These are phyloP conservation scores for Montipora capitata DNA, from an alignment of 92 coral and sea anemone genomes.

Conservation along the genomic window DNA sequence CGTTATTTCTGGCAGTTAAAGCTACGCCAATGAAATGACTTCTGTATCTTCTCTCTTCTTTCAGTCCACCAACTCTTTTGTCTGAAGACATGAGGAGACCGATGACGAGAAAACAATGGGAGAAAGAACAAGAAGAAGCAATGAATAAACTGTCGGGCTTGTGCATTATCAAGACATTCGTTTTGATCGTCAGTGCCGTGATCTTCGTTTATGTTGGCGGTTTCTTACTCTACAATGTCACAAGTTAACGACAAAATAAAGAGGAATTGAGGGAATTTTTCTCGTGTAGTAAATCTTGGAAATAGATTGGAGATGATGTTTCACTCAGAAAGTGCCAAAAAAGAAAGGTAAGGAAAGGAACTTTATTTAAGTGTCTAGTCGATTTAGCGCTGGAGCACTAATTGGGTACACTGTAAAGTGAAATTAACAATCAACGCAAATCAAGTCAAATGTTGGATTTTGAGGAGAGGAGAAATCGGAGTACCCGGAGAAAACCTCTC, in stretches of 20 bases:
- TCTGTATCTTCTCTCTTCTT: not conserved
- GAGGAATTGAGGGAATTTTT: not conserved
- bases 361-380: too few species aligned
- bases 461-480: too few species aligned
- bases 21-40: not conserved
- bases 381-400: too few species aligned
- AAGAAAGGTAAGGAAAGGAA: too few species aligned
- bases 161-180: constrained; percentile 96
- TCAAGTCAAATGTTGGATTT: too few species aligned
- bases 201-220: not conserved
- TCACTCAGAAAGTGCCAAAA: too few species aligned
- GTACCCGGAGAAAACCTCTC: too few species aligned
- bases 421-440: too few species aligned
- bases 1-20: not conserved
- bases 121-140: constrained; percentile 91
- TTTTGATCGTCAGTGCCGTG: constrained; percentile 84
- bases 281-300: too few species aligned
- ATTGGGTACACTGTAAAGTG: too few species aligned
- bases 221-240: not conserved
- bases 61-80: constrained; percentile 93
- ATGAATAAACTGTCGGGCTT: constrained; percentile 92
- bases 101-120: constrained; percentile 95
- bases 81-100: constrained; percentile 98
- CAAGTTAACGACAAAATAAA: not conserved
- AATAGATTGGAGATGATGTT: too few species aligned